phyloP scores from a whole-genome alignment of 2,888 invertebrate genomes.

The Alcis repandata region DNA sequence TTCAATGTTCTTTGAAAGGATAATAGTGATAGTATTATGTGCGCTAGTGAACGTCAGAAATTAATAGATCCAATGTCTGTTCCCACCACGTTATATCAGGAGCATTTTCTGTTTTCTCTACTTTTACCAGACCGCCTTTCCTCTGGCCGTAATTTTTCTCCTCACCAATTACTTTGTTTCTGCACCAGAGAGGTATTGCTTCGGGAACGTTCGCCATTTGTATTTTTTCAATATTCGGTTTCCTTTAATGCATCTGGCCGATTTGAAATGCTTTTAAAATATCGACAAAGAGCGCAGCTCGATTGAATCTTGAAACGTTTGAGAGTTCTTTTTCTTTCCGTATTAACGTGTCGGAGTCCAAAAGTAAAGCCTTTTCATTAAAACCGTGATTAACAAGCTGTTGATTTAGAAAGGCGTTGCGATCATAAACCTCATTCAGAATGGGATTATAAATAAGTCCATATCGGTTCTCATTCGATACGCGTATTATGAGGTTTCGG shows the following conservation, averaged over 20 bases:
- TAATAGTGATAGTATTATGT: too few species aligned
- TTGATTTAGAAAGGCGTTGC: conserved; percentile 12
- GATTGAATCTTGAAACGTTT: conserved; percentile 18
- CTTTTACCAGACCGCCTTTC: conserved; percentile 64
- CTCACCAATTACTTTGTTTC: conserved; percentile 76
- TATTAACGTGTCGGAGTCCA: background rate
- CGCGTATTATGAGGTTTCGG: conserved; percentile 42
- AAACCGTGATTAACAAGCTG: conserved; percentile 11
- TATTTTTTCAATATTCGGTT: conserved; percentile 63
- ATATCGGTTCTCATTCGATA: conserved; percentile 38
- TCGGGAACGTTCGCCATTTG: conserved; percentile 52
- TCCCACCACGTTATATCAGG: conserved; percentile 60
- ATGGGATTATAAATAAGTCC: conserved; percentile 34
- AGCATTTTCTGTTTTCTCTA: conserved; percentile 61
- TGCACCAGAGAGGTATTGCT: conserved; percentile 64
- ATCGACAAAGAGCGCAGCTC: conserved; percentile 16
- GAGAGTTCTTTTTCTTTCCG: conserved; percentile 5
- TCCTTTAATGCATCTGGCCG: conserved; percentile 42
- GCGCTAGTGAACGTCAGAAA: too few species aligned
- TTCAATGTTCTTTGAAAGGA: background rate
- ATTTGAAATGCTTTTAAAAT: conserved; percentile 36
- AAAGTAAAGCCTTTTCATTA: background rate
- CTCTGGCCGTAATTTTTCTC: conserved; percentile 72
- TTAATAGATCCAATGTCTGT: conserved; percentile 56
- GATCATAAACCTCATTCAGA: conserved; percentile 26